Conservation (phyloP, 2,888 invertebrate genomes). For the Callimorpha dominula region DNA sequence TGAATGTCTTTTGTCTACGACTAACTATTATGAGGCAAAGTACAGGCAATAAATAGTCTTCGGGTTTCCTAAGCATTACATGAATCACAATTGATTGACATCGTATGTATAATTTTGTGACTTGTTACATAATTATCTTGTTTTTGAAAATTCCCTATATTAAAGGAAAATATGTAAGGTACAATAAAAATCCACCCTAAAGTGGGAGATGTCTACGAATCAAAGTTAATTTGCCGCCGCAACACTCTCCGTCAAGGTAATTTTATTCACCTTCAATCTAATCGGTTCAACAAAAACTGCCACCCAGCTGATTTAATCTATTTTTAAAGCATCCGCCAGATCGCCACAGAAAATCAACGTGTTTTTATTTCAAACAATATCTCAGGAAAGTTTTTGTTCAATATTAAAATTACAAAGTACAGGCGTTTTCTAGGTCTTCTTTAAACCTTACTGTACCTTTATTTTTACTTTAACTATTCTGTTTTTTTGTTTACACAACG, state of each 20-base stretch:
- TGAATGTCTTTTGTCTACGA: not conserved
- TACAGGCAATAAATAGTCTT: not conserved
- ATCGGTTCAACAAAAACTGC: conserved; percentile 46
- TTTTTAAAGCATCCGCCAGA: conserved; percentile 29
- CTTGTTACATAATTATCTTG: not conserved
- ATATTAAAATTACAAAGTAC: not conserved
- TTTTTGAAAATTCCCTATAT: conserved; percentile 1
- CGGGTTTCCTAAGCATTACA: not conserved
- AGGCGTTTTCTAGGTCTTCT: too few relatives aligned
- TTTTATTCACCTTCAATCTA: conserved; percentile 42
- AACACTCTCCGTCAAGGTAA: conserved; percentile 34
- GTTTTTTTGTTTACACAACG: too few relatives aligned
- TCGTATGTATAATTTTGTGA: not conserved
- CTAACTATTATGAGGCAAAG: conserved; percentile 3
- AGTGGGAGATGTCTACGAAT: conserved; percentile 11
- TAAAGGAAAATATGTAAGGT: conserved; percentile 1
- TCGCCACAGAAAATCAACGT: conserved; percentile 4
- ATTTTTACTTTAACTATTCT: too few relatives aligned
- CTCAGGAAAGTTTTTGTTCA: conserved; percentile 5
- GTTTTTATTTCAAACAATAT: conserved; percentile 2
- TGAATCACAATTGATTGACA: conserved; percentile 8
- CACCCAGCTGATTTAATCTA: conserved; percentile 37
- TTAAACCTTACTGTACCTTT: too few relatives aligned
- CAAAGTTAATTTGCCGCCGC: conserved; percentile 25
- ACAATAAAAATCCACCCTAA: not conserved